Evolutionary conservation across 2,113 vertebrate species (phyloP).

Genomic region (Ptyas mucosa): DNA sequence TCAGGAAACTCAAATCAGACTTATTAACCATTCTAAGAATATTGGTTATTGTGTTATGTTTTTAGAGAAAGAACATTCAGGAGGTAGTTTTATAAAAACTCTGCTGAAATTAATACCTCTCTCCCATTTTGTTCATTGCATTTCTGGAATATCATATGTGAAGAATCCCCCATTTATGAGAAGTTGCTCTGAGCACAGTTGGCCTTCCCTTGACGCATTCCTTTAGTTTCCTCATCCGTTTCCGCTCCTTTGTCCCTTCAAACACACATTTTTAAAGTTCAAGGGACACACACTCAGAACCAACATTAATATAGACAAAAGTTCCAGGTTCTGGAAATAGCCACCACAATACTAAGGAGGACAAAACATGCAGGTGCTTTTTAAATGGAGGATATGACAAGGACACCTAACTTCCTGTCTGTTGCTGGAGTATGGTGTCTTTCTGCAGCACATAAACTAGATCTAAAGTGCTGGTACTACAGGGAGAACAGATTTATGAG

Average conservation of each 20-base stretch:
- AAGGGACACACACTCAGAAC: background rate
- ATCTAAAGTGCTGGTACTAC: background rate
- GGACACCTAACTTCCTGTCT: slow-evolving; percentile 1
- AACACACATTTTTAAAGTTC: slow-evolving; percentile 27
- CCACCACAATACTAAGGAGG: slow-evolving; percentile 20
- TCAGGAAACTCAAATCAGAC: background rate
- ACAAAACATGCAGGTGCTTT: slow-evolving; percentile 39
- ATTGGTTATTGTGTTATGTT: background rate
- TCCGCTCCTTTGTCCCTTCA: slow-evolving; percentile 28
- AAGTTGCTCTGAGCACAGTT: slow-evolving; percentile 5
- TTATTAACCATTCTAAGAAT: background rate
- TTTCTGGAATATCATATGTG: background rate
- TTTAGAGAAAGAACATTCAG: background rate
- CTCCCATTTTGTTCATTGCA: background rate
- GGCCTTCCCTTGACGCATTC: background rate
- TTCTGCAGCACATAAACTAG: background rate
- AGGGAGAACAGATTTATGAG: background rate
- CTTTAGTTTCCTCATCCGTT: slow-evolving; percentile 8
- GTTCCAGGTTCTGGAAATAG: slow-evolving; percentile 27
- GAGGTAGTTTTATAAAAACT: background rate
- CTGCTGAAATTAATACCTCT: background rate
- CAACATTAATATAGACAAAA: slow-evolving; percentile 30
- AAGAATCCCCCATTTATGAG: slow-evolving; percentile 10
- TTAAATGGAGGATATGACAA: slow-evolving; percentile 7
- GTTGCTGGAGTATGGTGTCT: background rate